Evolutionary conservation across 2,113 vertebrate genomes (phyloP).

Genomic region (Sturnira hondurensis): DNA sequence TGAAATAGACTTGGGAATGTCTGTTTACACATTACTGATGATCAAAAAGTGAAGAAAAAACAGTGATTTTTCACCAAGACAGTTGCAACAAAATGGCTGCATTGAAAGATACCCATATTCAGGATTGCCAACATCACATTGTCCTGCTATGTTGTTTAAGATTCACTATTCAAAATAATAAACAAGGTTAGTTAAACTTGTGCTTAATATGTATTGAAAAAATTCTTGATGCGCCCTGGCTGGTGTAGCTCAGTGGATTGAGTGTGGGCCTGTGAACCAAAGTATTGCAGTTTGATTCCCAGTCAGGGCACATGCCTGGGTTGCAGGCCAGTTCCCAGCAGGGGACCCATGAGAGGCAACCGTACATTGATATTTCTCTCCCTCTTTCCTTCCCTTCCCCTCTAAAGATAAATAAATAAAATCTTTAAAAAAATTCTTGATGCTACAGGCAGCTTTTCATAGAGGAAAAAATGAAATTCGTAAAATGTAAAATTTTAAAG

Average conservation of each 20-base stretch:
- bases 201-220: neutral
- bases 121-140: neutral
- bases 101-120: conserved; percentile 12
- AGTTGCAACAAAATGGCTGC: conserved; percentile 15
- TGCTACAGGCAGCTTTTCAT: neutral
- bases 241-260: too few species aligned
- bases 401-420: too few species aligned
- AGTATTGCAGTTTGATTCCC: too few species aligned
- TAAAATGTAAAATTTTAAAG: conserved; percentile 20
- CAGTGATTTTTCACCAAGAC: neutral
- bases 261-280: too few species aligned
- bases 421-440: neutral
- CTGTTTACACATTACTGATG: conserved; percentile 30
- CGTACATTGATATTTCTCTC: too few species aligned
- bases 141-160: neutral
- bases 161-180: neutral
- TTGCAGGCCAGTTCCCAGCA: too few species aligned
- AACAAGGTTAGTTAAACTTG: neutral
- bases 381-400: too few species aligned
- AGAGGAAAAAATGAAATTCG: neutral
- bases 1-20: neutral
- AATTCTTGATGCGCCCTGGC: neutral
- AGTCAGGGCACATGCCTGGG: too few species aligned
- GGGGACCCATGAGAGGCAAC: too few species aligned
- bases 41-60: neutral